Conservation (phyloP, 2,113 vertebrate species). For the Australoheros scitulus region DNA sequence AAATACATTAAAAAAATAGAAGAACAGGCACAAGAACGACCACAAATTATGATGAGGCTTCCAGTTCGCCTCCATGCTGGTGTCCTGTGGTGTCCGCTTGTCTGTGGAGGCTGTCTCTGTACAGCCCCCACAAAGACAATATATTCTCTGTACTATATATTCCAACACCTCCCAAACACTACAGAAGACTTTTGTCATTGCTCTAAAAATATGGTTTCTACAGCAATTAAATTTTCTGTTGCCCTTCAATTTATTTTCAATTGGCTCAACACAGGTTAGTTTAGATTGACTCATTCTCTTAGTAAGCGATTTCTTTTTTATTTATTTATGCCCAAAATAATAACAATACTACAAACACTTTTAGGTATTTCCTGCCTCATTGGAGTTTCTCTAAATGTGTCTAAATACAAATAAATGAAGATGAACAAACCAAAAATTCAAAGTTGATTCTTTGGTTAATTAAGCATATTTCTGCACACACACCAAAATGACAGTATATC, state of each 20-base stretch:
- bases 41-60: constrained; percentile 14
- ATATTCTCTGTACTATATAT: neutral
- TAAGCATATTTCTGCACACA: neutral
- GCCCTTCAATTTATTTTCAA: neutral
- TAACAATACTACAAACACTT: neutral
- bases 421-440: neutral
- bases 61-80: neutral
- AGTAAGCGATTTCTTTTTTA: neutral
- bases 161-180: neutral
- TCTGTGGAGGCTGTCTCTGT: neutral
- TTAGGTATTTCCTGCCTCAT: neutral
- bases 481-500: constrained; percentile 32
- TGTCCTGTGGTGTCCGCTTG: constrained; percentile 21
- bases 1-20: neutral
- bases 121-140: constrained; percentile 5
- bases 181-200: neutral
- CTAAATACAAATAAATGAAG: neutral
- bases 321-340: neutral
- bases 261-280: neutral
- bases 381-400: neutral
- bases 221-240: neutral
- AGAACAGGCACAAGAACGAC: neutral
- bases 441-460: neutral
- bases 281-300: neutral
- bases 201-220: neutral